Evolutionary conservation across 2,113 vertebrate species (phyloP).

Genomic region (Arizona elegans): DNA sequence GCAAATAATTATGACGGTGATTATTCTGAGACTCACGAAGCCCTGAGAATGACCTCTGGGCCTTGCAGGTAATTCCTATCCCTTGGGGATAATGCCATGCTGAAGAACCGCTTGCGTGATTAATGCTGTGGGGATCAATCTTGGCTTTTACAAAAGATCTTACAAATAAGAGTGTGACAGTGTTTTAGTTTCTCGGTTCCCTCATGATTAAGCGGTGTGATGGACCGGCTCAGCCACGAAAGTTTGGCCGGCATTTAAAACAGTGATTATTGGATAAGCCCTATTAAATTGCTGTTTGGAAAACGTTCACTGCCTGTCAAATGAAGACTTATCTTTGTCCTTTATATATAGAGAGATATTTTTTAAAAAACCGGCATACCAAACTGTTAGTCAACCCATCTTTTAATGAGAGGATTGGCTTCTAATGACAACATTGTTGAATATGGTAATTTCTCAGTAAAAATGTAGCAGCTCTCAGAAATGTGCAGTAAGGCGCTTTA

Average conservation of each 20-base stretch:
- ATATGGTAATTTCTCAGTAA: conserved; percentile 6
- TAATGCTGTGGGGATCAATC: not conserved
- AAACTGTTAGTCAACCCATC: not conserved
- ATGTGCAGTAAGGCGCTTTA: conserved; percentile 8
- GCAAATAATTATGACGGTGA: not conserved
- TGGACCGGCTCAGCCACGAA: not conserved
- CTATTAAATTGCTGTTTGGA: not conserved
- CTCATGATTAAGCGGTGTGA: not conserved
- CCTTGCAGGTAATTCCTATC: not conserved
- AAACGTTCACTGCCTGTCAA: not conserved
- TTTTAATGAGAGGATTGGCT: not conserved
- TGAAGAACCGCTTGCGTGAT: not conserved
- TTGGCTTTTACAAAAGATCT: not conserved
- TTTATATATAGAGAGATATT: not conserved
- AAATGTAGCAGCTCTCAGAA: not conserved
- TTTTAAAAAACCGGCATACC: no score
- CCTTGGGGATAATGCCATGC: not conserved
- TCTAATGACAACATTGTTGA: not conserved
- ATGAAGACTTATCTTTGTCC: conserved; percentile 9
- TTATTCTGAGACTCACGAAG: not conserved
- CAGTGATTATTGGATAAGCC: conserved; percentile 19
- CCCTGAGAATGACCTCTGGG: not conserved
- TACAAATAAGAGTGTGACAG: not conserved
- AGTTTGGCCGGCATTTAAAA: conserved; percentile 12
- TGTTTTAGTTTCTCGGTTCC: not conserved